Base-by-base conservation (phyloP, 2,113 vertebrate species). In the Capreolus pygargus region DNA sequence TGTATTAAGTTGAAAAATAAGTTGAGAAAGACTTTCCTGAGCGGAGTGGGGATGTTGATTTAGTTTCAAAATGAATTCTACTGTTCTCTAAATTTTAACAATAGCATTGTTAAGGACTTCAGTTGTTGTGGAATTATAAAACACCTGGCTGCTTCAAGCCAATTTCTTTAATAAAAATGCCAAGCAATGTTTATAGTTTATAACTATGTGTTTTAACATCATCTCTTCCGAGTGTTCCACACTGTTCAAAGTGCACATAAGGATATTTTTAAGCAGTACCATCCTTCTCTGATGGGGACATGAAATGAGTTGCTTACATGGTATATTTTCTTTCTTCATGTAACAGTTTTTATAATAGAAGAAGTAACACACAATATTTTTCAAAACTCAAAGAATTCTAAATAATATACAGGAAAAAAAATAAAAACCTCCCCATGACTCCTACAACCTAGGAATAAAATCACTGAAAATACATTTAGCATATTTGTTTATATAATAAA, bases 41-140 rank as follows among this genome's bases (percentile, higher is more conserved):
- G n/a, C 52, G 21, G 45, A 52, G 16, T 43, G 11, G 47, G 47
- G 5, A 91, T 74, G 36, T 61, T 54, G 9, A 85, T 61, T 91
- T 95, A 19, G 19, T 50, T 96, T 92, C 70, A 89, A 94, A 89
- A 93, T 89, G 81, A 89, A 91, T 93, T 81, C 15, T 70, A 7
- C 55, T 43, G 7, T 86, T 92, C 28, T 50, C 28, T 79, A 98
- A 70, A 55, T 4, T 39, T 96, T 54, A 88, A 36, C 27, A 43
- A 43, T 36, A 47, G 3, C 19, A 47, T 28, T 54, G 12, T 86
- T 64, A 81, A 96, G 50, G 58, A 55, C 6, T 47, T 36, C 67
- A 88, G 39, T 58, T 78, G 13, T 33, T 76, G n/a, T 52, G 19
- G 10, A 17, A 50, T n/a, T 85, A 7, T 86, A 47, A 92, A 94